Base-by-base conservation (phyloP, 2,888 invertebrate species). In the Drosophila lacicola region DNA sequence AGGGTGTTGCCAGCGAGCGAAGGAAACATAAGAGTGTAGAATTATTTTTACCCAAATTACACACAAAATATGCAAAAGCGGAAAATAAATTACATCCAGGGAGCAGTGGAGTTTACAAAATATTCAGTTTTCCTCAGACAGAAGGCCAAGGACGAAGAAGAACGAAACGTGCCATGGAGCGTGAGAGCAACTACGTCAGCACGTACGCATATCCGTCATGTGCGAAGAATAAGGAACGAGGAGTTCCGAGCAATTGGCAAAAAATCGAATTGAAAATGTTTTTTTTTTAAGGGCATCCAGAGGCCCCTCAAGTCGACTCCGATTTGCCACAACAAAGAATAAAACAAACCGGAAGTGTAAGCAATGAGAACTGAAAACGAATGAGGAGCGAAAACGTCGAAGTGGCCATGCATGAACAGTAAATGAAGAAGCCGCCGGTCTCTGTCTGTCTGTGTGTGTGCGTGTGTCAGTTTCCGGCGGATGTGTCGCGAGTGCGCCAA, bases 21-120 rank as follows among this genome's bases (percentile, higher is more conserved):
- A 33, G 33, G 4, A 13, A 33, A 33, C 44, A 21, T 39, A 49
- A 64, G 51, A 56, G 57, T 50, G 63, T 34, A 29, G 70, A 70
- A 63, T 73, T 66, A 67, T 66, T 76, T 69, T 82, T 74, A 70
- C 70, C 74, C 72, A 85, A 85, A 83, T 85, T 83, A 70, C 70
- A 71, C 77, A 77, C 74, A 79, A 84, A 81, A 83, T 84, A 81
- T 86, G 86, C 81, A 81, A 83, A 78, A 75, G 41, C 63, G 72
- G 65, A 78, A 86, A 75, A 70, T 69, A 80, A 82, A 82, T 86
- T 82, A 68, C 65, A 65, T 36, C 62, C 42, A 19, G 72, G 72
- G 73, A 72, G 53, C 73, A 50, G 57, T 47, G 63, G 65, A 75
- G 49, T 58, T 64, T 66, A 62, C 69, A 66, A 79, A 84, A 84